Conservation (phyloP, 2,113 vertebrate genomes). For the Neomonachus schauinslandi region DNA sequence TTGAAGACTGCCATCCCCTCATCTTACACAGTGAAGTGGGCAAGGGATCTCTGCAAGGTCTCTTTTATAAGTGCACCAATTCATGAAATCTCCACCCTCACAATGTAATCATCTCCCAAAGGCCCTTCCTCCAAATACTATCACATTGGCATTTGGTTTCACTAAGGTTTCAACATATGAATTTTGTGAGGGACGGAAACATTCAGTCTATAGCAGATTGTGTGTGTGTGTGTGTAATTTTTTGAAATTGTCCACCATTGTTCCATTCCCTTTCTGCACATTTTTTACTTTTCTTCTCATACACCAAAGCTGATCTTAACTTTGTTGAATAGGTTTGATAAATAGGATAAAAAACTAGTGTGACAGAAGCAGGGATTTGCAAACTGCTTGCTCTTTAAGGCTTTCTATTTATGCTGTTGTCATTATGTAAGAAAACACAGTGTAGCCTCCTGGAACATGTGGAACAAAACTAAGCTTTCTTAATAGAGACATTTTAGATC, state of each 20-base stretch:
- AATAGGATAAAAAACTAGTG: background rate
- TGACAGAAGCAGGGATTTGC: background rate
- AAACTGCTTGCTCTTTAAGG: background rate
- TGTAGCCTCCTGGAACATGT: background rate
- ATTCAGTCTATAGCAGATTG: background rate
- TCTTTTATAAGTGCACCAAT: background rate
- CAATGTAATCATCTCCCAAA: background rate
- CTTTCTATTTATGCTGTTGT: background rate
- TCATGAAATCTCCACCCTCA: background rate
- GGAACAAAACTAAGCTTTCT: background rate
- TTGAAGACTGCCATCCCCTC: background rate
- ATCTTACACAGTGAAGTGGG: too few species aligned
- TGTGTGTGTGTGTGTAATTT: background rate
- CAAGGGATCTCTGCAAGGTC: background rate
- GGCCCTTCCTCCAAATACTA: background rate
- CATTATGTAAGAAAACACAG: rapidly evolving
- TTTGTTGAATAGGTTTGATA: background rate
- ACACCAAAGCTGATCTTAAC: background rate
- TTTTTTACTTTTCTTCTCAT: background rate
- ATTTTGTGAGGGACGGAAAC: background rate
- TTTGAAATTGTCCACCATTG: background rate
- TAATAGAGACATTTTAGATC: background rate
- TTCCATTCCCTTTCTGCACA: background rate
- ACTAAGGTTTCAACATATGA: background rate
- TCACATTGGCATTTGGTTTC: background rate